phyloP scores from a whole-genome alignment of 2,797 vertebrate species.

The Coendou prehensilis region DNA sequence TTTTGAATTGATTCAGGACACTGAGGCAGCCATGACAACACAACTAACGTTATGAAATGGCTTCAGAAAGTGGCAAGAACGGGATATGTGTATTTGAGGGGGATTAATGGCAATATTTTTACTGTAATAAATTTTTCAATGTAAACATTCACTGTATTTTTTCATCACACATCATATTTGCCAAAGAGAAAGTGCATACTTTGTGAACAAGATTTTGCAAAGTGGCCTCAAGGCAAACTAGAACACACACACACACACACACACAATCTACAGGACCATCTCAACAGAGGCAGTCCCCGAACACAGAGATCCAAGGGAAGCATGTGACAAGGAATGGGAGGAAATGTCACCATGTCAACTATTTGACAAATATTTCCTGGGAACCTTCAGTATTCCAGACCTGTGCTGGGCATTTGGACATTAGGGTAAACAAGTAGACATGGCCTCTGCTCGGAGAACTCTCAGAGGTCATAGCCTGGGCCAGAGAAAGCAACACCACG shows the following conservation, averaged over 20 bases:
- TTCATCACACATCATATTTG: neutral
- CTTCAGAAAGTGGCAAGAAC: neutral
- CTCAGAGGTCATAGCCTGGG: neutral
- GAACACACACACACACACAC: neutral
- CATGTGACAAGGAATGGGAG: no score
- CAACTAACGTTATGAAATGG: neutral
- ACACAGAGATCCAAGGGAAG: neutral
- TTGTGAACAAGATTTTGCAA: conserved; percentile 27
- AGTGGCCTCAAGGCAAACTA: neutral
- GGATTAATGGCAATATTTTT: neutral
- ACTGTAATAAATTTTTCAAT: neutral
- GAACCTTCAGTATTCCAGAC: neutral
- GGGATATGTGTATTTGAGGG: neutral
- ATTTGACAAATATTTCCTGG: neutral
- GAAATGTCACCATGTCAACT: neutral
- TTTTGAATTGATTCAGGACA: neutral
- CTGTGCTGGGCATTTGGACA: neutral
- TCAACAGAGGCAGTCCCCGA: neutral
- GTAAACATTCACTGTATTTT: neutral
- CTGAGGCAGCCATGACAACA: neutral
- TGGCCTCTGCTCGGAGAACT: neutral
- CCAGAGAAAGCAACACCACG: neutral
- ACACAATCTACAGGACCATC: neutral
- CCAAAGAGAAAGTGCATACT: neutral
- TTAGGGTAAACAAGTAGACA: neutral